Evolutionary conservation across 2,888 invertebrate genomes (phyloP), one percentile per base, ranked within the genome.

Genomic region (Cabera pusaria): DNA sequence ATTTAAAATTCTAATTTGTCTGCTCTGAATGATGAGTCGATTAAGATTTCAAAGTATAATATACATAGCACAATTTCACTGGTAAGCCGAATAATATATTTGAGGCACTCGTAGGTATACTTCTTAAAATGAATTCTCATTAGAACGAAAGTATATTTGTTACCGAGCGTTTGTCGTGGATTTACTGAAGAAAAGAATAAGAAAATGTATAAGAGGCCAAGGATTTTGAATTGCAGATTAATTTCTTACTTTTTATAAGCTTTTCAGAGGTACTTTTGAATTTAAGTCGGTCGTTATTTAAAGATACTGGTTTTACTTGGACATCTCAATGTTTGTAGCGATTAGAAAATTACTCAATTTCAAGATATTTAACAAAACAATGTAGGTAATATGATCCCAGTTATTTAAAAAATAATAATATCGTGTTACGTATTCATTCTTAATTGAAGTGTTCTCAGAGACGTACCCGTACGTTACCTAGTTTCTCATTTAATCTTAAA

Each of bases 141-240:
- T 39, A 42, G 25, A 21, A 41, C 46, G 34, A 51, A 44, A 34
- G 40, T 48, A 43, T 44, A 38, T 39, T 52, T 39, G 36, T 44
- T 41, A 41, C 41, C 25, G 34, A 60, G 54, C 54, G 63, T 62
- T 66, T 67, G 63, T 63, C 64, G 56, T 59, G 64, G 57, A 62
- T 64, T 65, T 59, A 42, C 49, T 42, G 59, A 63, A 59, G 58
- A 64, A 66, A 63, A 52, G 53, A 69, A 67, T 57, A 47, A 59
- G 53, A 58, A 56, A 68, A 67, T 59, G 56, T 65, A 61, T 64
- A 69, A 62, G 64, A 67, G 65, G 67, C 60, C 64, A 67, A 66
- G 59, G 66, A 74, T 71, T 79, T 77, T 74, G 79, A 79, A 79
- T 76, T 78, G 78, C 69, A 78, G 79, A 79, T 79, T 78, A 79